Evolutionary conservation across 2,113 vertebrate genomes (phyloP).

Genomic region (Peromyscus leucopus): DNA sequence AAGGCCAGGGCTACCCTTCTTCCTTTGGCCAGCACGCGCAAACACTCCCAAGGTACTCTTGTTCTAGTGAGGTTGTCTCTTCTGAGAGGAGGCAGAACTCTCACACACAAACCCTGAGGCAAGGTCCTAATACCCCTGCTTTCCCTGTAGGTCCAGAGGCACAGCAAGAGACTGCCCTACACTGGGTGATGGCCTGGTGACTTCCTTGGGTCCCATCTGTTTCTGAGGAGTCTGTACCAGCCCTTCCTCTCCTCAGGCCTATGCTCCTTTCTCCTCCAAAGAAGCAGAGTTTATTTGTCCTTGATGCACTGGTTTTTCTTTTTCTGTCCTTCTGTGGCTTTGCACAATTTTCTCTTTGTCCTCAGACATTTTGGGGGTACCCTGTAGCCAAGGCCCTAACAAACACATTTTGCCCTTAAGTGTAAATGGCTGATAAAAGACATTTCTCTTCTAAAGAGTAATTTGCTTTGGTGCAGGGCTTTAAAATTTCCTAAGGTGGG

Average conservation of each 20-base stretch:
- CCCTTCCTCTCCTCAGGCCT: background rate
- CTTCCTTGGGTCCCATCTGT: background rate
- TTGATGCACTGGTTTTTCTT: background rate
- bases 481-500: slow-evolving; percentile 38
- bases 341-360: background rate
- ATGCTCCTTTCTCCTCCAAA: background rate
- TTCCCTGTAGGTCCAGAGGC: background rate
- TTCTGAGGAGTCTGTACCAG: background rate
- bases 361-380: background rate
- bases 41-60: background rate
- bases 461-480: slow-evolving; percentile 14
- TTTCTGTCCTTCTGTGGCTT: background rate
- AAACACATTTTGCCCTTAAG: slow-evolving; percentile 56
- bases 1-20: background rate
- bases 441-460: slow-evolving; percentile 32
- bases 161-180: rapidly evolving
- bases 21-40: background rate
- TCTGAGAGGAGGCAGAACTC: background rate
- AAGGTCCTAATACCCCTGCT: too few species aligned
- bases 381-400: slow-evolving; percentile 52
- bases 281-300: background rate
- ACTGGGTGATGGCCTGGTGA: rapidly evolving
- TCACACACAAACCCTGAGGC: rapidly evolving
- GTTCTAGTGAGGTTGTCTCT: background rate
- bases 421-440: slow-evolving; percentile 62